Percentiles rank a stretch among this genome's conserved stretches.
Evolutionary conservation across 2,888 invertebrate species (phyloP).

Genomic region (Mesorhabditis sp.): DNA sequence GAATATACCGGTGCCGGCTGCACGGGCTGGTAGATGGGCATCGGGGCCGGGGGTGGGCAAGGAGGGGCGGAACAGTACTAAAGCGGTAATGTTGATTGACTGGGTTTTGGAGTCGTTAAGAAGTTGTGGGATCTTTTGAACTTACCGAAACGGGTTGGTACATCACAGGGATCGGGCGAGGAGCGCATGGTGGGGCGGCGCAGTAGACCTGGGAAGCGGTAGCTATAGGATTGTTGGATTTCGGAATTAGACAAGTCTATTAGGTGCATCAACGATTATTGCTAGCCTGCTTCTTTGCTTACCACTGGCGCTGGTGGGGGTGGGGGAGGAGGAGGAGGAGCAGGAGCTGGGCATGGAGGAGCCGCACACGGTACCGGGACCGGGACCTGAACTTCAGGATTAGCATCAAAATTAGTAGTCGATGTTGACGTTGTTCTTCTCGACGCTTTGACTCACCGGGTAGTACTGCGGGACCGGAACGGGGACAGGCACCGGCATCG

Average conservation of each 20-base stretch:
- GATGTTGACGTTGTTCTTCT: too few relatives aligned
- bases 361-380: neutral
- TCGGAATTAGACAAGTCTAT: too few relatives aligned
- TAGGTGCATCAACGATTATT: too few relatives aligned
- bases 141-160: neutral
- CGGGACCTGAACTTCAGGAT: neutral
- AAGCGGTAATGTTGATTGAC: neutral
- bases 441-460: neutral
- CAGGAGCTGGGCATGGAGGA: neutral
- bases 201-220: neutral
- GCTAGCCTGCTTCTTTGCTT: too few relatives aligned
- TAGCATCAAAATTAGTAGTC: neutral
- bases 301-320: neutral
- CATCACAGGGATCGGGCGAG: conserved; percentile 2
- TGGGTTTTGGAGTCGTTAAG: too few relatives aligned
- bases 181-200: conserved; percentile 3
- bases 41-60: conserved; percentile 1
- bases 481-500: neutral
- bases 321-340: neutral
- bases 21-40: neutral
- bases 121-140: too few relatives aligned
- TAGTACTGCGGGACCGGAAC: neutral
- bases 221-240: too few relatives aligned
- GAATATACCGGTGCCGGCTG: neutral
- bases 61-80: neutral